Base-by-base conservation (phyloP, 2,888 invertebrate species). In the Agrotis ipsilon region DNA sequence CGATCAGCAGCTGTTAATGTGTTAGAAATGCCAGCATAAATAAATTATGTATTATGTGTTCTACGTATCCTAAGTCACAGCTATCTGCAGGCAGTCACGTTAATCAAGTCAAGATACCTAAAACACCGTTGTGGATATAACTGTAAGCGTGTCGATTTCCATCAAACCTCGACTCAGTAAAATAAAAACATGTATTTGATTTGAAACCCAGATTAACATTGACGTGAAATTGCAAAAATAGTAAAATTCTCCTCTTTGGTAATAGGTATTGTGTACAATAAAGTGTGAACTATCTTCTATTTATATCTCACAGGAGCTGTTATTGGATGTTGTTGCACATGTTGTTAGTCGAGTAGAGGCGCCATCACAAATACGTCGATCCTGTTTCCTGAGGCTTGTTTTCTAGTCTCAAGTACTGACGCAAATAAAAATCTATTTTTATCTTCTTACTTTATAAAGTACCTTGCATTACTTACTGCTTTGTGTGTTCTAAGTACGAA, bases 381-480 rank as follows among this genome's bases (percentile, higher is more conserved):
- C 83, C 83, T 80, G 83, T 83, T 83, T 70, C 75, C 75, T 68
- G 52, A 45, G 71, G 83, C 85, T 75, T 66, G 83, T 83, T 83
- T 85, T 82, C 83, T 80, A 81, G 76, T 75, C 80, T 80, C 83
- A 82, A 75, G 62, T 73, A 73, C 67, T 68, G 71, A 68, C 45
- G 83, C 71, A 58, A 83, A 70, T 80, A 80, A 64, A 68, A 70
- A 21, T 21, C 71, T 83, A 80, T 81, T 75, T 83, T 81, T 80
- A 83, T 68, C 75, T 55, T 39, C 39, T 27, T 59, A 63, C 68
- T 71, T 64, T 67, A 59, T 68, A 67, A 62, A 67, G 58, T 60
- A 64, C 24, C 60, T 71, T 24, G 82, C 57, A 43, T 67, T 64
- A 67, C 66, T 67, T 57, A 67, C 48, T 45, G 19, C 62, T 67